Percentiles rank a stretch among this genome's conserved stretches.
phyloP scores from a whole-genome alignment of 1,140 invertebrate species.

The Bombus vancouverensis region DNA sequence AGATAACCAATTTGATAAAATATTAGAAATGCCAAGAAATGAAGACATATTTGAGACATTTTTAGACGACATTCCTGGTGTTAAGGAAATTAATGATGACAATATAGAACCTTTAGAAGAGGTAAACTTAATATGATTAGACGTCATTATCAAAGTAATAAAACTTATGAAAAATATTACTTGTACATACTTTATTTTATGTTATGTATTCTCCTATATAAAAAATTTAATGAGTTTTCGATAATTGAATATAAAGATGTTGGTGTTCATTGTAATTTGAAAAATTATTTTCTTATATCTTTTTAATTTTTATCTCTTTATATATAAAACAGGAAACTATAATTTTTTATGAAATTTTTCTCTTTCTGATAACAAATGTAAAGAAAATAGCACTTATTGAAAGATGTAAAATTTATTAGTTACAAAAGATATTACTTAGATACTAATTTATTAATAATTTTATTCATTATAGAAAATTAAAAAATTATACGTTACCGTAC shows the following conservation, averaged over 20 bases:
- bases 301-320: background rate
- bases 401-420: background rate
- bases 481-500: background rate
- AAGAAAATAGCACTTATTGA: background rate
- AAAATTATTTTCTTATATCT: background rate
- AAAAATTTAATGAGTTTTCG: background rate
- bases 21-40: constrained; percentile 72
- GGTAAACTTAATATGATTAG: constrained; percentile 67
- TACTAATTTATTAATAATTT: background rate
- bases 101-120: constrained; percentile 78
- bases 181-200: background rate
- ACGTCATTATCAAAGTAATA: background rate
- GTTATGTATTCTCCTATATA: background rate
- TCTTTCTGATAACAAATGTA: background rate
- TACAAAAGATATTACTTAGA: background rate
- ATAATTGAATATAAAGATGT: background rate
- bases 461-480: background rate
- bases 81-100: constrained; percentile 75
- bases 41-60: constrained; percentile 79
- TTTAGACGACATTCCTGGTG: constrained; percentile 75
- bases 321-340: background rate
- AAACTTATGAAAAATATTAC: background rate
- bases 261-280: background rate
- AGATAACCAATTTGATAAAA: constrained; percentile 58
- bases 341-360: background rate